Evolutionary conservation across 2,888 invertebrate species (phyloP), one percentile per base, ranked within the genome.

Genomic region (Dorcus parallelipipedus): DNA sequence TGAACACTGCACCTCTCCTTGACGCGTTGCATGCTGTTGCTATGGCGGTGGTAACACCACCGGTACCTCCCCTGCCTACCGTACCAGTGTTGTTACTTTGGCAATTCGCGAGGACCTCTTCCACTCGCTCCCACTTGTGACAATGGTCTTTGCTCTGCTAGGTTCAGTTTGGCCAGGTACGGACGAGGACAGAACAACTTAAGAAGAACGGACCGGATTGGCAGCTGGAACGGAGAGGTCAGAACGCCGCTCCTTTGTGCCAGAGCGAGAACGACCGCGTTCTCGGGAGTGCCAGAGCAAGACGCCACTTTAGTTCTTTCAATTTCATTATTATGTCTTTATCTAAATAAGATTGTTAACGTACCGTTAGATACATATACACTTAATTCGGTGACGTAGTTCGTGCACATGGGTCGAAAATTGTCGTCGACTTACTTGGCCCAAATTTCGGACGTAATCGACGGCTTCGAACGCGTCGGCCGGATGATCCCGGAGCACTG

Each of bases 351-450:
- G 60, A 59, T 61, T 61, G 58, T 59, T 60, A 61, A 56, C 52
- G 52, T 59, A 70, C 70, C 70, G 70, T 71, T 71, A 71, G 63
- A 71, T 68, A 33, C 26, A 33, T 67, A 68, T 65, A 61, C 67
- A 64, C 59, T 68, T 69, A 69, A 71, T 70, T 71, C 67, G 69
- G 66, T 66, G 66, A 69, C 69, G 69, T 70, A 68, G 71, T 71
- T 71, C 70, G 71, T 70, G 70, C 71, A 71, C 69, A 33, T 33
- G 26, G 26, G 26, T 33, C 6, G 26, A 33, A 33, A 33, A 33
- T 33, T 33, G 26, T 33, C 26, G 6, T 33, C 26, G 26, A 33
- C 26, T 33, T 33, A 33, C 26, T 33, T 33, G 26, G 1, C 26
- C 26, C 26, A 33, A 33, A 33, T 33, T 33, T 33, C 3, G 6